Conservation (phyloP, 2,113 vertebrate genomes). For the Psammodynastes pulverulentus region DNA sequence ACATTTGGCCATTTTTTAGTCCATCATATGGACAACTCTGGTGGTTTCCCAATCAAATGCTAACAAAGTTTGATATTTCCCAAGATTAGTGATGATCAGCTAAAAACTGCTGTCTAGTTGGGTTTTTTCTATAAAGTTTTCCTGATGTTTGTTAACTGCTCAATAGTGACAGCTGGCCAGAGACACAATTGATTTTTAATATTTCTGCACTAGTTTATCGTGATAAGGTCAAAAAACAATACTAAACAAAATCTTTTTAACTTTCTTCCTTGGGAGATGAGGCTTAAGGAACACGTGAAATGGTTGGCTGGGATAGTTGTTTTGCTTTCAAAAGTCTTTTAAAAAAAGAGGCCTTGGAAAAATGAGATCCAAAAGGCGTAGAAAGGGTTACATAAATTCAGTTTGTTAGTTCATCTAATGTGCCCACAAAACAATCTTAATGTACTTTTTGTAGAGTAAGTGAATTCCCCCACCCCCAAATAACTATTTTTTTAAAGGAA, state of each 20-base stretch:
- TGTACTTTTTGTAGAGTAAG: neutral
- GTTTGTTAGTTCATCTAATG: neutral
- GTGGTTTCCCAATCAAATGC: neutral
- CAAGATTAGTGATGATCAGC: neutral
- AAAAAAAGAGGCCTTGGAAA: neutral
- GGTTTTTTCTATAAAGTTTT: neutral
- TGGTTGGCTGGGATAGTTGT: neutral
- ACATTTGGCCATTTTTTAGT: neutral
- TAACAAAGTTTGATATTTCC: neutral
- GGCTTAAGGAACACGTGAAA: neutral
- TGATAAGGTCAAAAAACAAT: neutral
- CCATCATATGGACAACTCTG: neutral
- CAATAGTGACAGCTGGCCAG: neutral
- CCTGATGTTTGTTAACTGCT: neutral
- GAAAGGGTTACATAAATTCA: neutral
- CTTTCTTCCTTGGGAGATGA: neutral
- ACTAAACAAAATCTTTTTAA: neutral
- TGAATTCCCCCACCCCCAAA: no score
- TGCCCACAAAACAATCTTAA: neutral
- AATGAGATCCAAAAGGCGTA: neutral
- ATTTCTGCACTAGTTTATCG: neutral
- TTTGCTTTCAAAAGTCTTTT: neutral
- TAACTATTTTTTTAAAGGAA: no score
- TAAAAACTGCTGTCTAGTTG: neutral
- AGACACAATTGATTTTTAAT: neutral